A percentile compares a stretch with the other conserved stretches of the same genome.
phyloP scores from a whole-genome alignment of 2,113 vertebrate genomes.

The Mirounga angustirostris region DNA sequence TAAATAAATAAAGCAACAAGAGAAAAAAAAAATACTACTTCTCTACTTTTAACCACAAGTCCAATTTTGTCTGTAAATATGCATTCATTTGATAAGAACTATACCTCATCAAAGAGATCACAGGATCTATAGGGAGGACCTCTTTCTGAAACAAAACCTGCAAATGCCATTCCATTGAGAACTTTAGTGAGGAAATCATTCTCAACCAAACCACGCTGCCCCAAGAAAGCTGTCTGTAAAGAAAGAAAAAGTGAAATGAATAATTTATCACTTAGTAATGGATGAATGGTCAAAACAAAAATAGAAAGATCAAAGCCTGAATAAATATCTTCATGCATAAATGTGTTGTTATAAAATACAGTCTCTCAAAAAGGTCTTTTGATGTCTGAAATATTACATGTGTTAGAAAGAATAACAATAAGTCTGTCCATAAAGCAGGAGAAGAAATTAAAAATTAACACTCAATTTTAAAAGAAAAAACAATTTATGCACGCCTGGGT shows the following conservation, averaged over 20 bases:
- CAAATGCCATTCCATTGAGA: constrained; percentile 99
- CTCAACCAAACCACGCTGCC: constrained; percentile 97
- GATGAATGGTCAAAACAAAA: constrained; percentile 62
- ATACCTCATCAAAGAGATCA: constrained; percentile 99
- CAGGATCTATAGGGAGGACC: constrained; percentile 97
- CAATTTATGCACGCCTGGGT: not conserved
- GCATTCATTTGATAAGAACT: constrained; percentile 60
- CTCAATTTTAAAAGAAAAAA: constrained; percentile 57
- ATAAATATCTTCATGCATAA: constrained; percentile 19
- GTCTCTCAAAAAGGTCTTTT: constrained; percentile 30
- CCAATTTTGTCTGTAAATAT: constrained; percentile 32
- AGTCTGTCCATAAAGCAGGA: not conserved
- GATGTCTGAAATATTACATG: constrained; percentile 31
- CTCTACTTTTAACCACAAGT: constrained; percentile 48
- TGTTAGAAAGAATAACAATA: constrained; percentile 50
- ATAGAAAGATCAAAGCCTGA: not conserved
- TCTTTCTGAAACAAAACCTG: constrained; percentile 98
- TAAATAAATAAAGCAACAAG: no score
- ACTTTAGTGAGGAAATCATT: constrained; percentile 99
- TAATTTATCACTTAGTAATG: constrained; percentile 69
- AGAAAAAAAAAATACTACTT: not conserved
- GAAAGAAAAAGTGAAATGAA: constrained; percentile 69
- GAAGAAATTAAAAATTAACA: constrained; percentile 61
- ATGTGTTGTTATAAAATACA: not conserved
- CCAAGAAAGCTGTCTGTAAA: constrained; percentile 96